Percentiles rank a stretch among this genome's conserved stretches.
phyloP scores from a whole-genome alignment of 2,113 vertebrate genomes.

The Pollimyrus isidori region DNA sequence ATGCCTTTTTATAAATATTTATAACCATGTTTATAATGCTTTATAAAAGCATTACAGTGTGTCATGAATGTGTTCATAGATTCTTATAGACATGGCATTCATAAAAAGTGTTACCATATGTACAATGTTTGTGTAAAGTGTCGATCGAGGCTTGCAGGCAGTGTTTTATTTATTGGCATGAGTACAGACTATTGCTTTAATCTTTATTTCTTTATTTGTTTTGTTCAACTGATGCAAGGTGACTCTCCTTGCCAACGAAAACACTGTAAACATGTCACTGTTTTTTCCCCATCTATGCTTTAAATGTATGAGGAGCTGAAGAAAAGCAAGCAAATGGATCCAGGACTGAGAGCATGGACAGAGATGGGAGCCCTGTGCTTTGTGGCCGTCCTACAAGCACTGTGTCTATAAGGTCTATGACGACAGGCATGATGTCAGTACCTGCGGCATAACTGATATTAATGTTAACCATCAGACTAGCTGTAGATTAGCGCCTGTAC shows the following conservation, averaged over 20 bases:
- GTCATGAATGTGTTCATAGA: neutral
- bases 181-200: neutral
- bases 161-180: neutral
- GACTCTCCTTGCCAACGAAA: neutral
- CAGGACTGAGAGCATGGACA: neutral
- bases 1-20: neutral
- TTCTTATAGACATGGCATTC: neutral
- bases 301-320: neutral
- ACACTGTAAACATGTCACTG: neutral
- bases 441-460: conserved; percentile 63
- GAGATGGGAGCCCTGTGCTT: neutral
- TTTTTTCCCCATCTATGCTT: neutral
- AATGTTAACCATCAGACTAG: conserved; percentile 80
- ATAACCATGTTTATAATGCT: neutral
- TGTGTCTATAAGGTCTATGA: conserved; percentile 38
- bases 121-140: neutral
- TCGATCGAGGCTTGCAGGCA: neutral
- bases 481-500: conserved; percentile 90
- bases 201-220: neutral
- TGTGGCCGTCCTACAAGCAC: neutral
- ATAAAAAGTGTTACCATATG: neutral
- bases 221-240: neutral
- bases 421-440: conserved; percentile 42
- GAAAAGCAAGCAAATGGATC: neutral
- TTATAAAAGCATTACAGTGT: neutral